Conservation (phyloP, 2,888 invertebrate genomes). For the Chirona hameri region DNA sequence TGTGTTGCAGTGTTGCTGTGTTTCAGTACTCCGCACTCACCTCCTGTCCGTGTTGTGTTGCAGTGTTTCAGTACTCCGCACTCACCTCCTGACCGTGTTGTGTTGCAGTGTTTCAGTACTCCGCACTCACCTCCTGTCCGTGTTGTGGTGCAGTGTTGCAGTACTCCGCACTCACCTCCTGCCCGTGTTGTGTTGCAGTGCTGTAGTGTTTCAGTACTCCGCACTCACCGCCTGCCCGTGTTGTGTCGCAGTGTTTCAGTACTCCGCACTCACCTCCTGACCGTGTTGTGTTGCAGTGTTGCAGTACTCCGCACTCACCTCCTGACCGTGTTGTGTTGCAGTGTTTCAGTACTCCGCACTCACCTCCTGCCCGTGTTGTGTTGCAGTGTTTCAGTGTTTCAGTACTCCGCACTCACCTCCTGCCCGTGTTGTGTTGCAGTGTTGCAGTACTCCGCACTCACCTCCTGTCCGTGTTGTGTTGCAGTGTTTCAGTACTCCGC, state of each 20-base stretch:
- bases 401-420: not conserved
- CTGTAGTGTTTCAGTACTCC: conserved; percentile 38
- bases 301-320: conserved; percentile 5
- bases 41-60: conserved; percentile 44
- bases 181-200: conserved; percentile 46
- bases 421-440: conserved; percentile 45
- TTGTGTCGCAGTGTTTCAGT: conserved; percentile 45
- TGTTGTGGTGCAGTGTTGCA: conserved; percentile 45
- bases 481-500: conserved; percentile 45
- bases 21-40: not conserved
- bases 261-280: not conserved
- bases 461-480: too few species aligned
- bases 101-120: conserved; percentile 46
- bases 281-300: conserved; percentile 45
- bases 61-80: conserved; percentile 36
- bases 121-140: too few species aligned
- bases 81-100: too few species aligned
- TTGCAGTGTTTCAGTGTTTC: conserved; percentile 48
- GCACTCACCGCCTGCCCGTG: too few species aligned
- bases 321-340: conserved; percentile 44
- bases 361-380: too few species aligned
- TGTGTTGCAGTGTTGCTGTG: conserved; percentile 48
- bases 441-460: conserved; percentile 22
- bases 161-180: not conserved
- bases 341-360: conserved; percentile 34